Evolutionary conservation across 2,113 vertebrate genomes (phyloP).

Genomic region (Cyphomyrus plagiostoma): DNA sequence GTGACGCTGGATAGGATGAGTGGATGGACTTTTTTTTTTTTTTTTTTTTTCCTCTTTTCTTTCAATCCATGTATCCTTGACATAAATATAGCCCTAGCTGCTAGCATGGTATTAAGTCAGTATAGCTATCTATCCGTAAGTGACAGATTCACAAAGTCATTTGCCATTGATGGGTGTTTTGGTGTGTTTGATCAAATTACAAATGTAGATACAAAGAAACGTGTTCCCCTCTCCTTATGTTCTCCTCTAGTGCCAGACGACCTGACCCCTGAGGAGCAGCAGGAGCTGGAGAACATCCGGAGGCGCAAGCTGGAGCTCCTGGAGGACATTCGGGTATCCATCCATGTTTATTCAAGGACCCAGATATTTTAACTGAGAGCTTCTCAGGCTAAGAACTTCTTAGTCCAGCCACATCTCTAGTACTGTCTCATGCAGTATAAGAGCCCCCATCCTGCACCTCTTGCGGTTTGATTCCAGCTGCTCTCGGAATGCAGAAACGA

Average conservation of each 20-base stretch:
- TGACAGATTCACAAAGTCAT: neutral
- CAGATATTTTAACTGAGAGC: neutral
- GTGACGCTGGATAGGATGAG: neutral
- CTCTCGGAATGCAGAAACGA: neutral
- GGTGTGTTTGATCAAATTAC: neutral
- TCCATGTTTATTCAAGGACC: neutral
- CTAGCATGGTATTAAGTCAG: neutral
- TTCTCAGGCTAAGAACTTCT: neutral
- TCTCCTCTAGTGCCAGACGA: constrained; percentile 75
- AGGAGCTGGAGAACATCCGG: constrained; percentile 90
- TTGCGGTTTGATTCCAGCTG: neutral
- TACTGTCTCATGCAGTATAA: constrained; percentile 3
- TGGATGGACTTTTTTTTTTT: neutral
- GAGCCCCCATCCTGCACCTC: neutral
- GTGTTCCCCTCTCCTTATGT: neutral
- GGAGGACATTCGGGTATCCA: constrained; percentile 86
- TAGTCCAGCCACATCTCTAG: neutral
- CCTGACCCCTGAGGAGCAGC: constrained; percentile 87
- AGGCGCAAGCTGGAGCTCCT: constrained; percentile 91
- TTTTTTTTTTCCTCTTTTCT: neutral
- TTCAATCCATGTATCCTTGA: neutral
- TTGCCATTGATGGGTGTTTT: neutral
- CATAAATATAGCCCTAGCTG: neutral
- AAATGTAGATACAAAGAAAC: neutral
- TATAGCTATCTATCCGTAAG: neutral